Evolutionary conservation across 2,888 invertebrate species (phyloP).

Genomic region (Rhagonycha fulva): DNA sequence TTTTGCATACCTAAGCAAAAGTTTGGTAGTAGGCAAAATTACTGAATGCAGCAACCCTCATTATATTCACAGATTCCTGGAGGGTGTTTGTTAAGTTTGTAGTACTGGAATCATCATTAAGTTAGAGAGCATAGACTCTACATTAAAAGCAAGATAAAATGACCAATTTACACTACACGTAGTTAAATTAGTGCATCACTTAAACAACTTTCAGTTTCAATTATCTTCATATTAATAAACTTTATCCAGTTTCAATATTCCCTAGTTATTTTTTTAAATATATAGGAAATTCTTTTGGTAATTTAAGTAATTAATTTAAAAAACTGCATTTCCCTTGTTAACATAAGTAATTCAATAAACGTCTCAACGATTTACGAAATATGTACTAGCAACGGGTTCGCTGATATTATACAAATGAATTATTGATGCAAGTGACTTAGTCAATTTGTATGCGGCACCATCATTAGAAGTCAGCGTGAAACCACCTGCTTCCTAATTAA

Average conservation of each 20-base stretch:
- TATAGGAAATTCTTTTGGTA: background rate
- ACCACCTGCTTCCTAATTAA: constrained; percentile 32
- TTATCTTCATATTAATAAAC: constrained; percentile 7
- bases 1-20: constrained; percentile 48
- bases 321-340: background rate
- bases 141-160: constrained; percentile 20
- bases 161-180: constrained; percentile 28
- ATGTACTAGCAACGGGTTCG: background rate
- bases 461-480: constrained; percentile 10
- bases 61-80: constrained; percentile 44
- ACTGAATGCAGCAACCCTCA: constrained; percentile 46
- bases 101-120: constrained; percentile 22
- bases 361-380: background rate
- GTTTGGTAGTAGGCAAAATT: constrained; percentile 46
- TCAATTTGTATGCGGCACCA: constrained; percentile 27
- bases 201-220: constrained; percentile 16
- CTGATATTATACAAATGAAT: constrained; percentile 16
- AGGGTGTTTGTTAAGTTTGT: constrained; percentile 39
- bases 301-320: background rate
- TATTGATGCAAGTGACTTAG: constrained; percentile 12
- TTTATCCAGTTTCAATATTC: background rate
- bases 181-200: constrained; percentile 13
- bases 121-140: constrained; percentile 13
- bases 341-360: background rate
- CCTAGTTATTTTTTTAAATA: no score